Conservation (phyloP, 2,113 vertebrate species). For the Bujurquina vittata region DNA sequence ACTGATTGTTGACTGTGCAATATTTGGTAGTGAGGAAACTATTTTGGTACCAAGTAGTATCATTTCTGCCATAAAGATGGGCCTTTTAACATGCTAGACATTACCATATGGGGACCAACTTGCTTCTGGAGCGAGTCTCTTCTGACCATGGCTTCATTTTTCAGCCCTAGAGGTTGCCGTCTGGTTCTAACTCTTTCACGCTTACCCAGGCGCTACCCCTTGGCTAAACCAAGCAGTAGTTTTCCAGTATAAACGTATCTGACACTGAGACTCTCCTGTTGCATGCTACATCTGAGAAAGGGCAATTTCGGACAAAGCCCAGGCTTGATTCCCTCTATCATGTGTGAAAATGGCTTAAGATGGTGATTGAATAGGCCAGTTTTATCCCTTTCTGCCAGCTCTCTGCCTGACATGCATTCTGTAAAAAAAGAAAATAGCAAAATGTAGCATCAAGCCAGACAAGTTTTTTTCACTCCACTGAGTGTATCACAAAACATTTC, state of each 20-base stretch:
- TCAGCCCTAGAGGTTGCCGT: neutral
- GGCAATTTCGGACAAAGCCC: slow-evolving; percentile 9
- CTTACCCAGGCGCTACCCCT: neutral
- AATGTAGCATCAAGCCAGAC: neutral
- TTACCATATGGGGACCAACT: neutral
- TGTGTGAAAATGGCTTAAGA: slow-evolving; percentile 10
- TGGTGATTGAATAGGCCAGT: slow-evolving; percentile 25
- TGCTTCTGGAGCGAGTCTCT: neutral
- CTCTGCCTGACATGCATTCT: neutral
- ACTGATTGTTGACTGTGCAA: too few species aligned
- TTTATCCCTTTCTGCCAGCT: slow-evolving; percentile 22
- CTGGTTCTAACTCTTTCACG: neutral
- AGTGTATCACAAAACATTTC: slow-evolving; percentile 47
- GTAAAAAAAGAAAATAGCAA: neutral
- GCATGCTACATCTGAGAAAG: slow-evolving; percentile 3
- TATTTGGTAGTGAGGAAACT: too few species aligned
- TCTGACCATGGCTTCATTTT: neutral
- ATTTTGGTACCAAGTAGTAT: neutral
- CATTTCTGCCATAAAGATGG: neutral
- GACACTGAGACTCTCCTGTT: slow-evolving; percentile 3
- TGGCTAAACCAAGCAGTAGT: neutral
- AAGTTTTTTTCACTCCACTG: slow-evolving; percentile 17
- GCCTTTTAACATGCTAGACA: neutral
- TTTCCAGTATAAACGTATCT: slow-evolving; percentile 1
- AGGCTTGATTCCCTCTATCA: neutral